A percentile compares a stretch with the other conserved stretches of the same genome.
Evolutionary conservation across 2,797 vertebrate genomes (phyloP).

Genomic region (Gallinago nigripennis): DNA sequence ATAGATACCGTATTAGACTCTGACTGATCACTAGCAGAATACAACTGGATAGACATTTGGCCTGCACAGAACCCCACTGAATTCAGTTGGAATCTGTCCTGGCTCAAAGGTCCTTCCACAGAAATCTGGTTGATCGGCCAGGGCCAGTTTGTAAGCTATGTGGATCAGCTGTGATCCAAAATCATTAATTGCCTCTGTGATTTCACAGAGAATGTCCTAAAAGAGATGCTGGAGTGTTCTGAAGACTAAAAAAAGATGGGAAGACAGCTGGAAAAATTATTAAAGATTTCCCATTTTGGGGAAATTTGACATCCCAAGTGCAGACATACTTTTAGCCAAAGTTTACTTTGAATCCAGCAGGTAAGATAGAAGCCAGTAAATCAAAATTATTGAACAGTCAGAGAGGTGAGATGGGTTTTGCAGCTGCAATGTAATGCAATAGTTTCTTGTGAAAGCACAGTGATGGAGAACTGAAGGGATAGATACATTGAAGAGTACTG

Average conservation of each 20-base stretch:
- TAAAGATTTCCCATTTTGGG: slow-evolving; percentile 53
- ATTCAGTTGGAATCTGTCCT: background rate
- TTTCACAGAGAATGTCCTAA: slow-evolving; percentile 44
- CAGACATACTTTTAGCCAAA: background rate
- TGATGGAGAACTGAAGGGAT: background rate
- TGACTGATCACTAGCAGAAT: slow-evolving; percentile 34
- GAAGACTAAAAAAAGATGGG: slow-evolving; percentile 16
- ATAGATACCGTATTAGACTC: slow-evolving; percentile 25
- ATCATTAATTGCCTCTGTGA: slow-evolving; percentile 57
- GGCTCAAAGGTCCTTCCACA: background rate
- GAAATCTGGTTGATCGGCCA: slow-evolving; percentile 9
- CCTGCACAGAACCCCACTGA: background rate
- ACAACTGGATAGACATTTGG: slow-evolving; percentile 2
- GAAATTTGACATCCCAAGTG: background rate
- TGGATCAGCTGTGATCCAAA: slow-evolving; percentile 63
- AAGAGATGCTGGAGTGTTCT: slow-evolving; percentile 16
- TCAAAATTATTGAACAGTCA: background rate
- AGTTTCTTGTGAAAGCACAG: slow-evolving; percentile 14
- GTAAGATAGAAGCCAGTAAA: background rate
- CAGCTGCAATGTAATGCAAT: background rate
- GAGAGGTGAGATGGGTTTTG: slow-evolving; percentile 27
- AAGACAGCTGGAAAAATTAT: background rate
- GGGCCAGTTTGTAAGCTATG: slow-evolving; percentile 31
- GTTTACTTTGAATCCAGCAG: slow-evolving; percentile 11
- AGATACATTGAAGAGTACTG: background rate